Conservation (phyloP, 2,888 invertebrate genomes). For the Lasiommata megera region DNA sequence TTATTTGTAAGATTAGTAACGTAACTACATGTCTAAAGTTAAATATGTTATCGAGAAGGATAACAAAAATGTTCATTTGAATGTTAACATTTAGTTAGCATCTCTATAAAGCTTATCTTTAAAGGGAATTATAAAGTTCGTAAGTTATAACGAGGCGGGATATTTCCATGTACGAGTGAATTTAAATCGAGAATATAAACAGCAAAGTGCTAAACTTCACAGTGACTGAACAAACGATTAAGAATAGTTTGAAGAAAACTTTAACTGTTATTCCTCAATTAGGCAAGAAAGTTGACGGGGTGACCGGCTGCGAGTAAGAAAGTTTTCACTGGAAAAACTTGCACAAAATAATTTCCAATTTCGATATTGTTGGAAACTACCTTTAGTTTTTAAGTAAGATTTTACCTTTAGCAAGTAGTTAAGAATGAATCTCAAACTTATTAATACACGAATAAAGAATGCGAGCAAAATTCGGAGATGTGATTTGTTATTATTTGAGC, state of each 20-base stretch:
- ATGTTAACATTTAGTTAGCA: neutral
- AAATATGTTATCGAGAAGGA: too few species aligned
- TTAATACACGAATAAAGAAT: too few species aligned
- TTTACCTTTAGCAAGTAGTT: too few species aligned
- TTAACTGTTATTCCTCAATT: constrained; percentile 34
- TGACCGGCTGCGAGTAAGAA: constrained; percentile 17
- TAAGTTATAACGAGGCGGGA: constrained; percentile 10
- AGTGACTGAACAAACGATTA: constrained; percentile 34
- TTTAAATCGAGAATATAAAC: constrained; percentile 26
- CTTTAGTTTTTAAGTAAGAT: neutral
- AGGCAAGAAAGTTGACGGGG: constrained; percentile 26
- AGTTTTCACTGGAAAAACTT: constrained; percentile 14
- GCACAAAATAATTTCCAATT: constrained; percentile 2
- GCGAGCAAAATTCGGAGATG: too few species aligned
- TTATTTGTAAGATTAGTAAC: too few species aligned
- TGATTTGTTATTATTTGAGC: too few species aligned
- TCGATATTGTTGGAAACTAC: neutral
- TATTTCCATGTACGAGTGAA: constrained; percentile 11
- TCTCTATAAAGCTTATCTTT: neutral
- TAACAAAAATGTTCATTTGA: too few species aligned
- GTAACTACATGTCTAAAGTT: too few species aligned
- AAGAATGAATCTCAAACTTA: too few species aligned
- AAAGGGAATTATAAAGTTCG: constrained; percentile 5
- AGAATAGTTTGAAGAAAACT: constrained; percentile 34
- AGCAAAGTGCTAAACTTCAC: constrained; percentile 27